phyloP scores from a whole-genome alignment of 2,113 vertebrate species.

The Onychostoma macrolepis region DNA sequence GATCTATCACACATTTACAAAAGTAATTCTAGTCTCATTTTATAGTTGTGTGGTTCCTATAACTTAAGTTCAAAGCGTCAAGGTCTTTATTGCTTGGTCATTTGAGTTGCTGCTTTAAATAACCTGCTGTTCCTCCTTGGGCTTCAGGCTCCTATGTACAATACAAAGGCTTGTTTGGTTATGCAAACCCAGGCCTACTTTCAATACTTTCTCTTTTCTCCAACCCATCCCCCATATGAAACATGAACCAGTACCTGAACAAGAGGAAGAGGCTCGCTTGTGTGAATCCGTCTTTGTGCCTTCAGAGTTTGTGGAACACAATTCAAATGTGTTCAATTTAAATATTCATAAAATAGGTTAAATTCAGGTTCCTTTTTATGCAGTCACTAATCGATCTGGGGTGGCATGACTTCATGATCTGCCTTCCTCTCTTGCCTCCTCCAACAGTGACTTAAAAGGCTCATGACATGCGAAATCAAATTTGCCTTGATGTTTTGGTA shows the following conservation, averaged over 20 bases:
- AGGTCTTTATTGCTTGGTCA: neutral
- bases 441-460: no score
- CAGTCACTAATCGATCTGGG: no score
- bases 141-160: neutral
- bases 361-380: neutral
- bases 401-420: neutral
- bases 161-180: neutral
- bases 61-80: neutral
- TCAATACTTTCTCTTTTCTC: neutral
- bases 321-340: neutral
- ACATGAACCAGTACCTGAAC: neutral
- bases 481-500: no score
- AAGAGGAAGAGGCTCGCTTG: neutral
- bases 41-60: neutral
- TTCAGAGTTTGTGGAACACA: neutral
- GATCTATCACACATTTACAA: neutral
- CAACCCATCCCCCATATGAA: neutral
- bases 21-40: neutral
- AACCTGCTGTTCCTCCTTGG: neutral
- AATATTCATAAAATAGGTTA: neutral
- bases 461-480: no score
- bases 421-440: neutral
- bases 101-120: neutral
- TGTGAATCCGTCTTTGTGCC: neutral
- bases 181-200: slow-evolving; percentile 17